Base-by-base conservation (phyloP, 2,797 vertebrate genomes). In the Oreochromis grahami region DNA sequence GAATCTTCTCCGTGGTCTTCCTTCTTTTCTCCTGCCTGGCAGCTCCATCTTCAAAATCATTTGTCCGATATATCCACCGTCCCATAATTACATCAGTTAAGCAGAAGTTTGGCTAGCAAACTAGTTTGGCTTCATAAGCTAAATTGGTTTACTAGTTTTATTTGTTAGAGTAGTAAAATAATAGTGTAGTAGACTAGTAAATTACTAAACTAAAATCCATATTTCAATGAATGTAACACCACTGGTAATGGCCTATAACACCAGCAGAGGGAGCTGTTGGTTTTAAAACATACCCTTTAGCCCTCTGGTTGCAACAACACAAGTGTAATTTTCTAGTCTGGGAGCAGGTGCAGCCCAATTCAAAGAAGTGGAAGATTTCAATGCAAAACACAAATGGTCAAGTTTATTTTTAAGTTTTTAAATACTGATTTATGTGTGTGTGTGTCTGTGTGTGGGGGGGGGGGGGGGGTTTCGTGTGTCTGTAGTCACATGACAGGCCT, bases 181-280 rank as follows among this genome's bases (percentile, higher is more conserved):
- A 63, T 38, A 13, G 34, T 63, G 19, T 13, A 13, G 11, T 5
- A 38, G 58, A 63, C 19, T n/a, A 63, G 58, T 63, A 63, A 17
- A 24, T 76, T 55, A 65, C 11, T 36, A n/a, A 76, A 38, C 6
- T 29, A 14, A 68, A 60, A 6, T n/a, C 43, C 2, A 21, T 53
- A 12, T 51, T 8, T 41, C n/a, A 43, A 83, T 26, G 26, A 48
- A 13, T 26, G 8, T 79, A 80, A 68, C 38, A 5, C 1, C 8
- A 6, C 17, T 4, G 48, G 3, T 2, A 36, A 1, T 7, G 7
- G 2, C 0, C 1, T 2, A 5, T 6, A 3, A 3, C 3, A 50
- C 85, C 91, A 92, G 36, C 81, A 94, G 94, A 56, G 85, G 91
- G 92, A 48, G 88, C 79, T 9, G 21, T 72, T 68, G 83, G 3